Evolutionary conservation across 2,113 vertebrate species (phyloP).

Genomic region (Panthera tigris): DNA sequence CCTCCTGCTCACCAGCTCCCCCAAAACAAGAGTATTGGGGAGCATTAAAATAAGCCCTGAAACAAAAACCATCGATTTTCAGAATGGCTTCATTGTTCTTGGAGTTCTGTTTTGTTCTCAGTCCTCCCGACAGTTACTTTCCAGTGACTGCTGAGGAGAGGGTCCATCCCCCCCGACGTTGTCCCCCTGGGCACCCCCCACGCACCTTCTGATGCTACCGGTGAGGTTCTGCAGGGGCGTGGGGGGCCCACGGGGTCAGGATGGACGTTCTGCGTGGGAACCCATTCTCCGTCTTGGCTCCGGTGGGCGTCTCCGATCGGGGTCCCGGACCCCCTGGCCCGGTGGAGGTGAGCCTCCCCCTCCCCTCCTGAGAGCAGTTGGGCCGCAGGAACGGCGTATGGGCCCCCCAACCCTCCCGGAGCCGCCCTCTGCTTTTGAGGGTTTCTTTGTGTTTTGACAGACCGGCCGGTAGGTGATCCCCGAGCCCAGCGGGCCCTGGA

Average conservation of each 20-base stretch:
- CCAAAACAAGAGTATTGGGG: background rate
- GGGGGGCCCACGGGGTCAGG: background rate
- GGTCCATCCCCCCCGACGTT: fast-evolving
- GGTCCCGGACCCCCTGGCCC: background rate
- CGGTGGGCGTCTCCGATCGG: background rate
- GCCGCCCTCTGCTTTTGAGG: background rate
- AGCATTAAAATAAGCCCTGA: background rate
- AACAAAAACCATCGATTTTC: fast-evolving
- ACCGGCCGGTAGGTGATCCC: background rate
- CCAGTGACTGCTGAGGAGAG: background rate
- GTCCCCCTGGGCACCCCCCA: background rate
- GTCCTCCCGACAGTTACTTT: background rate
- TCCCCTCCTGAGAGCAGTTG: background rate
- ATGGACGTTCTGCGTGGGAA: fast-evolving
- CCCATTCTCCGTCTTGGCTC: background rate
- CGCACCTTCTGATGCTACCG: background rate
- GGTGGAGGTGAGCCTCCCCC: too few relatives aligned
- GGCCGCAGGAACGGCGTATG: background rate
- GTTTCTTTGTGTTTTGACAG: background rate
- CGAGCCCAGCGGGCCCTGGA: background rate
- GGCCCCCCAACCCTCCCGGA: background rate
- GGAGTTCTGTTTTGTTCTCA: too few relatives aligned
- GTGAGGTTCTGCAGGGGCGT: too few relatives aligned
- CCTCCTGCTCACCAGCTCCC: background rate
- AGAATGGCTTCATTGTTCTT: background rate